Evolutionary conservation across 2,113 vertebrate genomes (phyloP), one percentile per base, ranked within the genome.

Genomic region (Grus americana): DNA sequence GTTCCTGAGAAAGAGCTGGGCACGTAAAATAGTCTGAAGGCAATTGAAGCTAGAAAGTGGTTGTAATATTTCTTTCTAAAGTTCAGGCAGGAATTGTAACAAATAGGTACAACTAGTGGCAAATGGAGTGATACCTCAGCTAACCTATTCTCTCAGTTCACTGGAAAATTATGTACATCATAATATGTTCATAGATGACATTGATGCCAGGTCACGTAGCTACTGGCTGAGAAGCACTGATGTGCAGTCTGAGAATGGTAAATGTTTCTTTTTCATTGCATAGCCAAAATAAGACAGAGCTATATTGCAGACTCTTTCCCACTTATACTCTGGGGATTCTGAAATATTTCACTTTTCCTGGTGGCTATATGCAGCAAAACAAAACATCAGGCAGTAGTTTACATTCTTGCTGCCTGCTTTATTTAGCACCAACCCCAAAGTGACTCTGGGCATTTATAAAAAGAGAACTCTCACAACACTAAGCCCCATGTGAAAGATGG

Each of bases 341-440:
- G 71, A 96, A 92, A 42, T 81, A 86, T 93, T 96, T 93, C 49
- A 80, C 74, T 95, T 88, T 95, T 96, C 58, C 81, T 92, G 49
- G 74, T 95, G 92, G 94, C 85, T 96, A 80, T 93, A 95, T 78
- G 88, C 92, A 96, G 88, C 88, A 96, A 95, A 96, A 88, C 85
- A 96, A 96, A 97, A 92, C 79, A 94, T 63, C 78, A 80, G 85
- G 55, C 46, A 8, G 79, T 80, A 96, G 92, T 95, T 96, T 96
- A 96, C 93, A 93, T 96, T 95, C 93, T 94, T 88, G 46, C 74
- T 93, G 81, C 82, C 79, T 96, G 85, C 95, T 96, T 96, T 96
- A 94, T 96, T 94, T 97, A 97, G 95, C 71, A 62, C 50, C 74
- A 94, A 65, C 81, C 71, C 88, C 58, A 81, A 76, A 96, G 42